These are phyloP conservation scores for Loripinus fragilis DNA, from an alignment of 2,888 invertebrate species.

Conservation along the genomic window DNA sequence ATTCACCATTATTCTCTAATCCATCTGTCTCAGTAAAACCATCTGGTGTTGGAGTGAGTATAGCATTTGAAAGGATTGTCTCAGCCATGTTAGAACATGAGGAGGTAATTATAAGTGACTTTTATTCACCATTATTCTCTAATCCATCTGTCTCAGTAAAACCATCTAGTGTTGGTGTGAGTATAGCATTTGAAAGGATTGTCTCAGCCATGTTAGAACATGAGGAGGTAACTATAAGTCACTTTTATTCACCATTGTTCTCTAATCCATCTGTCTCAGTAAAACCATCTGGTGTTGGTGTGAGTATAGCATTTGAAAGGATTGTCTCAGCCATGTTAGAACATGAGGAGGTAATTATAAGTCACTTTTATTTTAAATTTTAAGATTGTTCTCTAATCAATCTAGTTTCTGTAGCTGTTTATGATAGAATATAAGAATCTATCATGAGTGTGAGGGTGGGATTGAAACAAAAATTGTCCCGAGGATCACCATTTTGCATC, in stretches of 20 bases:
- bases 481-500: no score
- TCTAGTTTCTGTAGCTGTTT: no score
- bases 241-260: conserved; percentile 62
- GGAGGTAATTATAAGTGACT: conserved; percentile 59
- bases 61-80: conserved; percentile 91
- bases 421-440: no score
- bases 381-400: conserved; percentile 61
- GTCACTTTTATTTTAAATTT: no score
- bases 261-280: conserved; percentile 29
- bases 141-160: conserved; percentile 55
- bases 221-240: conserved; percentile 62
- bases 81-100: conserved; percentile 85
- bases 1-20: conserved; percentile 36
- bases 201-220: conserved; percentile 85
- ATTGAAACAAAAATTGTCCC: no score
- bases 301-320: conserved; percentile 93
- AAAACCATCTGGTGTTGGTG: conserved; percentile 89
- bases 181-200: conserved; percentile 92
- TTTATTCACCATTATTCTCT: conserved; percentile 63
- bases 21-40: conserved; percentile 79
- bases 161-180: conserved; percentile 91
- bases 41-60: conserved; percentile 92
- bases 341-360: conserved; percentile 68
- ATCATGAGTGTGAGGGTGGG: no score
- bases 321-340: conserved; percentile 87